Base-by-base conservation (phyloP, 2,113 vertebrate genomes). In the Phylloscopus trochiloides region DNA sequence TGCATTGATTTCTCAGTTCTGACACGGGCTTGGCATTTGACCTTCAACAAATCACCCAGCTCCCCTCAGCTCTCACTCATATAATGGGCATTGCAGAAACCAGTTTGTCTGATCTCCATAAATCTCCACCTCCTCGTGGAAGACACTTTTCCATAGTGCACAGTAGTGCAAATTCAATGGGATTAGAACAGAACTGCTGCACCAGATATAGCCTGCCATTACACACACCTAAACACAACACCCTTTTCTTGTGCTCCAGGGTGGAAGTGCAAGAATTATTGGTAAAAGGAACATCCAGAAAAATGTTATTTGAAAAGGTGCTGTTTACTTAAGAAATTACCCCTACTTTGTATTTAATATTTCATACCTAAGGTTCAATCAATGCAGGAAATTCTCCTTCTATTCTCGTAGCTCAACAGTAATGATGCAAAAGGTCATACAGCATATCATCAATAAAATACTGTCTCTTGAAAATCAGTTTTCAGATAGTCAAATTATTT, bases 351-450 rank as follows among this genome's bases (percentile, higher is more conserved):
- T 92, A 48, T 92, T 92, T 86, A 86, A 57, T 65, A 20, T 67
- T 93, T 93, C 72, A 40, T 72, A 70, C 17, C 55, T 90, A 25
- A 58, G 24, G 63, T 77, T 76, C 93, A 96, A 86, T 88, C 68
- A 84, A 70, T 75, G 68, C 59, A 78, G 65, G 48, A 94, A 90
- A 86, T 86, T 70, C 40, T 96, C 52, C 29, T 90, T 68, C 65
- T 77, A 7, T 62, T 83, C 88, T 68, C 3, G 1, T 83, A 77
- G 52, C 70, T 86, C 78, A 86, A 52, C 82, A 75, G 45, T 52
- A 93, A 93, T 45, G 82, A 86, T 78, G 59, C 68, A 78, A 93
- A 96, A 96, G 96, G 96, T 96, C 90, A 93, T 67, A 40, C 67
- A 61, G 58, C 74, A 24, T 55, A 94, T 92, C 92, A 93, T 71